Conservation (phyloP, 2,797 vertebrate species). For the Enteromius mattozi region DNA sequence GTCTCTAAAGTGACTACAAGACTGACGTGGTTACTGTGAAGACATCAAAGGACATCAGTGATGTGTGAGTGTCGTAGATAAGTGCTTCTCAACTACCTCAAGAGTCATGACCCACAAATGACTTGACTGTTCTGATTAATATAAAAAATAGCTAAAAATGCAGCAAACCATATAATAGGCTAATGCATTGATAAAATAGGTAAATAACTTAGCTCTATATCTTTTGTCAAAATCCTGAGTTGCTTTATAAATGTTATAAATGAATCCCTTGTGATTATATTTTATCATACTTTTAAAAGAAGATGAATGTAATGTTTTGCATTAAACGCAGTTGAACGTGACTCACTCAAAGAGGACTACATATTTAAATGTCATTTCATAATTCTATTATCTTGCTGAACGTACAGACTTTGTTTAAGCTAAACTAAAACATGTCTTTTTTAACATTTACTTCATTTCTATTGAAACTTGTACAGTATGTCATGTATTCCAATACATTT, state of each 20-base stretch:
- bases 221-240: neutral
- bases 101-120: neutral
- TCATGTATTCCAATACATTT: neutral
- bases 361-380: neutral
- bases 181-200: neutral
- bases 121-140: too few relatives aligned
- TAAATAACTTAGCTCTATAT: neutral
- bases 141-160: neutral
- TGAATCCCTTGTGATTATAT: neutral
- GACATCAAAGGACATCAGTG: constrained; percentile 44
- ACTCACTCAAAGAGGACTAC: neutral
- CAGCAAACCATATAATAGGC: too few relatives aligned
- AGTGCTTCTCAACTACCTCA: neutral
- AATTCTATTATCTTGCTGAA: neutral
- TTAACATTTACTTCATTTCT: neutral
- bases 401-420: neutral
- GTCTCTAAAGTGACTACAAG: constrained; percentile 59
- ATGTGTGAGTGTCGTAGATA: constrained; percentile 62
- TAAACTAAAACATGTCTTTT: too few relatives aligned
- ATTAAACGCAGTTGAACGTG: neutral
- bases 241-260: neutral
- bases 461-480: neutral
- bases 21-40: constrained; percentile 66
- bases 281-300: neutral
- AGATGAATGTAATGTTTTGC: neutral